Evolutionary conservation across 2,797 vertebrate genomes (phyloP).

Genomic region (Eulemur mongoz): DNA sequence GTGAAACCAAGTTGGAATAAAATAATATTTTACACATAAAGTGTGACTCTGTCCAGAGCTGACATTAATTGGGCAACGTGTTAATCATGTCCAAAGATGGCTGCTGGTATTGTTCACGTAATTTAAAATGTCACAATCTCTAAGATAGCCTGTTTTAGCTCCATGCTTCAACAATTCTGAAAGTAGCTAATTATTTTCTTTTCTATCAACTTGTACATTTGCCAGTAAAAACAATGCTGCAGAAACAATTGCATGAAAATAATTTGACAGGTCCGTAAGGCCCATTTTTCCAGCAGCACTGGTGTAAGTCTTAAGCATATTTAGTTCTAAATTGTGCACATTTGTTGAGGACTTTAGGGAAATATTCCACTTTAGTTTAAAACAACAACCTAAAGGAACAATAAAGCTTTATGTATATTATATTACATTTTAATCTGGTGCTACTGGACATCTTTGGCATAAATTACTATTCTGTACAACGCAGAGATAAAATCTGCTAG

Average conservation of each 20-base stretch:
- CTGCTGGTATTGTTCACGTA: constrained; percentile 93
- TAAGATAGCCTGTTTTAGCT: constrained; percentile 86
- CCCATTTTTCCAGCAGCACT: constrained; percentile 80
- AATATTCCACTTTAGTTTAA: constrained; percentile 76
- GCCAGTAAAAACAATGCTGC: constrained; percentile 87
- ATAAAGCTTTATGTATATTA: constrained; percentile 74
- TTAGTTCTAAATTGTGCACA: constrained; percentile 78
- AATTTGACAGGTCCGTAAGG: constrained; percentile 87
- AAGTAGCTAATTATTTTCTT: constrained; percentile 93
- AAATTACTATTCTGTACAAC: constrained; percentile 51
- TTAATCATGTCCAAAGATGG: constrained; percentile 95
- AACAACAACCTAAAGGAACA: constrained; percentile 78
- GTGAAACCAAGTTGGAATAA: constrained; percentile 76
- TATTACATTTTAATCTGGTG: constrained; percentile 73
- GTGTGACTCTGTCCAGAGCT: constrained; percentile 82
- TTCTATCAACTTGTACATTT: constrained; percentile 85
- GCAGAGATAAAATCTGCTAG: constrained; percentile 62
- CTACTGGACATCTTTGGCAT: constrained; percentile 62
- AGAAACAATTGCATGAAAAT: constrained; percentile 88
- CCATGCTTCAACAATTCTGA: constrained; percentile 87
- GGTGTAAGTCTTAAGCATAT: constrained; percentile 64
- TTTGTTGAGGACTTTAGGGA: constrained; percentile 75
- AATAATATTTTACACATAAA: constrained; percentile 81
- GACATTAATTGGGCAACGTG: constrained; percentile 89
- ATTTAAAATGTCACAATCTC: constrained; percentile 93